Conservation (phyloP, 2,113 vertebrate species). For the Cricetomys ansorgei region DNA sequence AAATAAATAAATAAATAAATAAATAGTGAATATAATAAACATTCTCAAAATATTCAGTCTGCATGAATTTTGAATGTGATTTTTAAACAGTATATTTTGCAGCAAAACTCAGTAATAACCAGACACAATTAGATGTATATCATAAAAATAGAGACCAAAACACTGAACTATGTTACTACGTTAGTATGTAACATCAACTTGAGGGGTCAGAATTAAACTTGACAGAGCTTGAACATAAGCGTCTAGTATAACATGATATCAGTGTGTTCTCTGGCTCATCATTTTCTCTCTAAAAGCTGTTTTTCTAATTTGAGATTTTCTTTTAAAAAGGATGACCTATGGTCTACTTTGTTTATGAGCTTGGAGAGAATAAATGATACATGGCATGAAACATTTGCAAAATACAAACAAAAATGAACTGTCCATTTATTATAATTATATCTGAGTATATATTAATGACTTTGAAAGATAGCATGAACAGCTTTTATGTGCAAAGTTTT, state of each 20-base stretch:
- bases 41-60: neutral
- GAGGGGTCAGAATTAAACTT: neutral
- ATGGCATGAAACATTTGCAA: neutral
- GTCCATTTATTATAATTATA: neutral
- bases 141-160: conserved; percentile 12
- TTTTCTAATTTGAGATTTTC: conserved; percentile 7
- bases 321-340: neutral
- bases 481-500: neutral
- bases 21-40: too few species aligned
- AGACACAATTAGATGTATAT: neutral
- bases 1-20: too few species aligned
- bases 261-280: neutral
- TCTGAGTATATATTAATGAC: neutral
- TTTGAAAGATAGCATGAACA: neutral
- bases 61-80: neutral
- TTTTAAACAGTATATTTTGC: neutral
- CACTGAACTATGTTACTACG: too few species aligned
- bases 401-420: neutral
- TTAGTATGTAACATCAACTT: neutral
- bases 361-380: neutral
- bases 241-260: neutral
- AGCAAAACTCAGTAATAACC: conserved; percentile 1
- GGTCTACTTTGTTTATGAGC: neutral
- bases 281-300: neutral
- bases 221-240: neutral